Percentiles rank a stretch among this genome's conserved stretches.
These are phyloP conservation scores for Drosophila subsilvestris DNA, from an alignment of 2,888 invertebrate species.

Conservation along the genomic window DNA sequence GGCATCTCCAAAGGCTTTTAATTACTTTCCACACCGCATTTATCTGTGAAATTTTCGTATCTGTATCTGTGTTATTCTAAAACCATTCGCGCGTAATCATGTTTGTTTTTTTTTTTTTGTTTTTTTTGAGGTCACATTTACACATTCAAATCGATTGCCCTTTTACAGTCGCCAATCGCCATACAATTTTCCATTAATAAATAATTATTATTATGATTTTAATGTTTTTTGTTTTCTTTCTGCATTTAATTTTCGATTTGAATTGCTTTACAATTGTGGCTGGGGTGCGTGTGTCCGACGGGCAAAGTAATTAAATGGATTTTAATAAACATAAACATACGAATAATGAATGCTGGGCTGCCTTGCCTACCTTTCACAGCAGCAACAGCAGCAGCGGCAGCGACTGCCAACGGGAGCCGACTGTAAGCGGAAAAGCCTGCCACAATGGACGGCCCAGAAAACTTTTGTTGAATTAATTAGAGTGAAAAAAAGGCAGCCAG, in stretches of 20 bases:
- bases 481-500: slow-evolving; percentile 58
- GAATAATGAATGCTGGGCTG: slow-evolving; percentile 63
- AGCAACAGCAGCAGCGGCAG: slow-evolving; percentile 13
- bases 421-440: slow-evolving; percentile 54
- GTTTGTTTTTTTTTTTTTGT: neutral
- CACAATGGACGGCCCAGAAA: slow-evolving; percentile 72
- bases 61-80: slow-evolving; percentile 2
- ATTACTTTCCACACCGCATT: neutral
- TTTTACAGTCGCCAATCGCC: slow-evolving; percentile 44
- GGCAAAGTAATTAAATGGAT: slow-evolving; percentile 74
- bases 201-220: slow-evolving; percentile 57
- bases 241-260: slow-evolving; percentile 44
- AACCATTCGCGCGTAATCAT: slow-evolving; percentile 25
- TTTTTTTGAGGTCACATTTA: slow-evolving; percentile 41
- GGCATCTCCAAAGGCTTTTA: neutral
- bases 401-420: neutral
- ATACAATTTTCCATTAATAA: slow-evolving; percentile 60
- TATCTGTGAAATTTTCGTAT: no score
- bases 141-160: slow-evolving; percentile 42
- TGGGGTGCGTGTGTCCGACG: slow-evolving; percentile 46
- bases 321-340: slow-evolving; percentile 78
- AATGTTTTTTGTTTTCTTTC: slow-evolving; percentile 20
- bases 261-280: slow-evolving; percentile 46
- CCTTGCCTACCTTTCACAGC: slow-evolving; percentile 65
- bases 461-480: slow-evolving; percentile 78